Evolutionary conservation across 2,113 vertebrate species (phyloP), one percentile per base, ranked within the genome.

Genomic region (Genyomyrus donnyi): DNA sequence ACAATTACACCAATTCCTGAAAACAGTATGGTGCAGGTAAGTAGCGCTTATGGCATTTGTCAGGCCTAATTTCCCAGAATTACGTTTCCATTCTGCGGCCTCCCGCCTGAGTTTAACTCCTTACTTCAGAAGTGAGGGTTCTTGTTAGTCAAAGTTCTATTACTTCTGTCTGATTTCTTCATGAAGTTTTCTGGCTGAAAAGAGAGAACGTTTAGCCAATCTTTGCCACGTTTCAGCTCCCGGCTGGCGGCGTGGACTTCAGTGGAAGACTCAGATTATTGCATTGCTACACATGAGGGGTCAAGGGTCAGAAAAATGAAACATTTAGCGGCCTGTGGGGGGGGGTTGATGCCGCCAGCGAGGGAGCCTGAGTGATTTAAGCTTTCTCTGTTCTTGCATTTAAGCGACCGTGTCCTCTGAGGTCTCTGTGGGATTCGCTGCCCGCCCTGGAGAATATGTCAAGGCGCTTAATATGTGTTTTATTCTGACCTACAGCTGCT

Each of bases 401-500:
- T 80, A 39, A 80, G 39, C 1, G 74, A 39, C 17, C 35, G 74
- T 21, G 31, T 80, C 35, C 74, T 80, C n/a, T 66, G 62, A 39
- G 70, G 31, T 97, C 93, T 19, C 94, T 97, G 93, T 89, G 95
- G 93, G 95, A 96, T 93, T 97, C 96, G 87, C 94, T 98, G 90
- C 92, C 95, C 89, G 96, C 96, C 42, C 92, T 95, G 87, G 93
- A 96, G 88, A 97, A 96, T 97, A 95, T 88, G 94, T 95, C 74
- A 93, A 95, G 91, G 94, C 96, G 88, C 94, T 97, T 88, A 45
- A 46, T 96, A 95, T 88, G 95, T 97, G 92, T 95, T 96, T 89
- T 96, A 94, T 93, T 97, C 98, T 95, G 96, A 95, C 91, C 96
- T 91, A 94, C 95, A 90, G 96, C 95, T 77, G 97, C 90, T 96